phyloP scores from a whole-genome alignment of 2,888 invertebrate species.

The Gastrophysa polygoni region DNA sequence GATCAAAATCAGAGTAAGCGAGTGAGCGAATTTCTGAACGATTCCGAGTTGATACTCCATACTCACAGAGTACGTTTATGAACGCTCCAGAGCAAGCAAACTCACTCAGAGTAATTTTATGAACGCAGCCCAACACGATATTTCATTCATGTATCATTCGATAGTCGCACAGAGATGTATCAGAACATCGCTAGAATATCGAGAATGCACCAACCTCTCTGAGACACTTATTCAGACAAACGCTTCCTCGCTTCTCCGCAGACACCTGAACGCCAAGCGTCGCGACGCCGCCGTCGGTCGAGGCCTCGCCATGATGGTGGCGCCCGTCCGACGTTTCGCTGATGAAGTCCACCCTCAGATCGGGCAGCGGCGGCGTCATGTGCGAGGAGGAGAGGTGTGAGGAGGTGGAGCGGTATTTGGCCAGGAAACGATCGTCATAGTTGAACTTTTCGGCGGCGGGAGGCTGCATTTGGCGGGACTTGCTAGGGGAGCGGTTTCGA shows the following conservation, averaged over 20 bases:
- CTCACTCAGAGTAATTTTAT: no score
- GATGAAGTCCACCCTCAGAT: slow-evolving; percentile 68
- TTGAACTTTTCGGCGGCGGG: slow-evolving; percentile 51
- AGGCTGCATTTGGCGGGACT: slow-evolving; percentile 34
- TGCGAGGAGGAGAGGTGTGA: slow-evolving; percentile 38
- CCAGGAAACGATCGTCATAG: slow-evolving; percentile 56
- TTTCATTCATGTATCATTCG: no score
- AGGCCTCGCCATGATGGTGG: slow-evolving; percentile 33
- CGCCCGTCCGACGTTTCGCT: slow-evolving; percentile 54
- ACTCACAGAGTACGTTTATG: no score
- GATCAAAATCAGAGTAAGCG: no score
- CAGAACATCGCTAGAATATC: no score
- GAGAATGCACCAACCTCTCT: slow-evolving; percentile 56
- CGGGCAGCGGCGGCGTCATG: slow-evolving; percentile 68
- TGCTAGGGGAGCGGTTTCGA: slow-evolving; percentile 52
- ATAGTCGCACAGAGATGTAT: no score
- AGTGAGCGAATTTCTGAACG: no score
- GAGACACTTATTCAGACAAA: slow-evolving; percentile 58
- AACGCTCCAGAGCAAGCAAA: no score
- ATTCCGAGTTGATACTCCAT: no score
- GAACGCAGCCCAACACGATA: no score
- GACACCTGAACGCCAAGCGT: slow-evolving; percentile 37
- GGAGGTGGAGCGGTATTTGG: slow-evolving; percentile 45
- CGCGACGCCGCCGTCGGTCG: slow-evolving; percentile 29
- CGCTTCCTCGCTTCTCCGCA: slow-evolving; percentile 57